Conservation (phyloP, 2,113 vertebrate species). For the Sprattus sprattus region DNA sequence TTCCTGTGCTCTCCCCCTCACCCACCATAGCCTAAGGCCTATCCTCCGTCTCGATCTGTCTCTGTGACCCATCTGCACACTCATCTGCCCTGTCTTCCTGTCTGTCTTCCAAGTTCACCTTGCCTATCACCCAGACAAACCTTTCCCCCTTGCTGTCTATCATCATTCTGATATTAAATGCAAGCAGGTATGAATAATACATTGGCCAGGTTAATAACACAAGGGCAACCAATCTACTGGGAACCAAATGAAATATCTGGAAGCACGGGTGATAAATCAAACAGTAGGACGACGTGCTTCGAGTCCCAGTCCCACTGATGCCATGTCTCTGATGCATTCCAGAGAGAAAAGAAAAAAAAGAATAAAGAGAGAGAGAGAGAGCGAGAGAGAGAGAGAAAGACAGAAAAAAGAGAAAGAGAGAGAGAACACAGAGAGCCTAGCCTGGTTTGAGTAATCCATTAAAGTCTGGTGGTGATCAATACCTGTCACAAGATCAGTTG, state of each 20-base stretch:
- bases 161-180: constrained; percentile 4
- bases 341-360: background rate
- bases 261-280: constrained; percentile 14
- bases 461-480: background rate
- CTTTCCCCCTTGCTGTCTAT: background rate
- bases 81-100: background rate
- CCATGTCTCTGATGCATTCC: background rate
- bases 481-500: background rate
- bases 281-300: background rate
- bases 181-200: constrained; percentile 31
- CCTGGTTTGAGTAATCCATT: constrained; percentile 25
- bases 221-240: constrained; percentile 17
- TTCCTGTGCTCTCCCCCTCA: background rate
- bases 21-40: background rate
- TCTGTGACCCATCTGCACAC: background rate
- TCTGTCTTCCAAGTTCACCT: constrained; percentile 6
- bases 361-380: background rate
- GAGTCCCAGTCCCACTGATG: background rate
- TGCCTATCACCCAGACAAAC: background rate
- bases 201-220: constrained; percentile 25
- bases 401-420: background rate
- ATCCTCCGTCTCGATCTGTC: background rate
- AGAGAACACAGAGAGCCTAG: constrained; percentile 23
- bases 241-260: background rate
- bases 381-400: background rate